Evolutionary conservation across 2,888 invertebrate genomes (phyloP).

Genomic region (Papilio elwesi): DNA sequence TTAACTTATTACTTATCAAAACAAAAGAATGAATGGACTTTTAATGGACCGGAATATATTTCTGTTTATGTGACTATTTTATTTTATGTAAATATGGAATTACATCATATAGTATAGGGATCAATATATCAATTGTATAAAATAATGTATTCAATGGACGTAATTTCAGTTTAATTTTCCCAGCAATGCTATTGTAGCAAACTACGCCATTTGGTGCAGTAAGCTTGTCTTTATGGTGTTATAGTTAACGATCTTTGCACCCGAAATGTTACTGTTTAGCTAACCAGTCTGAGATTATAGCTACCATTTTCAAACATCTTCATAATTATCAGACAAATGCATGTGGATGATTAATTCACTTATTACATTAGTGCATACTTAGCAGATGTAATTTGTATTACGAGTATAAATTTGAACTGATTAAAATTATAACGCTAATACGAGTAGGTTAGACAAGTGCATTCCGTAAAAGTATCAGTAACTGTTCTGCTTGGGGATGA

Average conservation of each 20-base stretch:
- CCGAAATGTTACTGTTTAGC: slow-evolving; percentile 3
- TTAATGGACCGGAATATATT: neutral
- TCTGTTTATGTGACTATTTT: neutral
- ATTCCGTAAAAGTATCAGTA: too few relatives aligned
- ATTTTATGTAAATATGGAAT: neutral
- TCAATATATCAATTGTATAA: neutral
- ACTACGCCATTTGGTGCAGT: neutral
- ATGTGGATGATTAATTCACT: neutral
- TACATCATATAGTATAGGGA: too few relatives aligned
- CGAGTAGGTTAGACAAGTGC: neutral
- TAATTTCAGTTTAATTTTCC: neutral
- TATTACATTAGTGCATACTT: neutral
- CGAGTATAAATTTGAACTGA: too few relatives aligned
- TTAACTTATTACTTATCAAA: neutral
- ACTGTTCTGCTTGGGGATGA: too few relatives aligned
- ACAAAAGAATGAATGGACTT: neutral
- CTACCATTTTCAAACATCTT: neutral
- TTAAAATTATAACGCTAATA: too few relatives aligned
- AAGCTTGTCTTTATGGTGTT: slow-evolving; percentile 9
- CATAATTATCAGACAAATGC: neutral
- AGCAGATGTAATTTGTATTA: neutral
- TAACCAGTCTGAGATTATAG: neutral
- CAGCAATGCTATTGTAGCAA: neutral
- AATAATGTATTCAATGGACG: neutral
- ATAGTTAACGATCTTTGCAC: neutral